Evolutionary conservation across 2,113 vertebrate genomes (phyloP).

Genomic region (Melanocharis versteri): DNA sequence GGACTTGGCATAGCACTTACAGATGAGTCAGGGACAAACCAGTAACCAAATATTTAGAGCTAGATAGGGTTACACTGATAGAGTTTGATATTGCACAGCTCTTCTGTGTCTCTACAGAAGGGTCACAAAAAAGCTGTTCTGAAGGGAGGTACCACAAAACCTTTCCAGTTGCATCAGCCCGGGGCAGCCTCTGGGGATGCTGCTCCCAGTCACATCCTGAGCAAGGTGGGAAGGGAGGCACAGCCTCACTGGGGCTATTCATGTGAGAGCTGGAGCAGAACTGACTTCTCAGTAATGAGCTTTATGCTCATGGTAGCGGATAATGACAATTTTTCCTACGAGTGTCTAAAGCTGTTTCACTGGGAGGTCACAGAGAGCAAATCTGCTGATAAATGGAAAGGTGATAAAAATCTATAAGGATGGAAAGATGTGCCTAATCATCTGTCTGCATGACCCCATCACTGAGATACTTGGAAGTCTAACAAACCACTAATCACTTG

Average conservation of each 20-base stretch:
- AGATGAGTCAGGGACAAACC: neutral
- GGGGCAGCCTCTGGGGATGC: neutral
- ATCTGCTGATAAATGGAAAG: slow-evolving; percentile 15
- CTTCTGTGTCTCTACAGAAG: neutral
- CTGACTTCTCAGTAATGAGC: slow-evolving; percentile 20
- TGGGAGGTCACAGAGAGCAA: slow-evolving; percentile 14
- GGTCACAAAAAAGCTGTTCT: neutral
- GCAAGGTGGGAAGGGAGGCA: neutral
- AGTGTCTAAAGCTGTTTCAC: slow-evolving; percentile 11
- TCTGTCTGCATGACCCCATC: neutral
- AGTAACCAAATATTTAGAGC: slow-evolving; percentile 15
- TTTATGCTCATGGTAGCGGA: neutral
- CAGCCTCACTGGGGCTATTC: neutral
- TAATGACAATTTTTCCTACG: slow-evolving; percentile 37
- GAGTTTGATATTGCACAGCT: neutral
- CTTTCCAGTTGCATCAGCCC: neutral
- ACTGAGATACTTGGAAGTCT: neutral
- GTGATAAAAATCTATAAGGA: slow-evolving; percentile 52
- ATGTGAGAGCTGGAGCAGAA: slow-evolving; percentile 11
- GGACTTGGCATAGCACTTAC: neutral
- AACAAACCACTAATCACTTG: neutral
- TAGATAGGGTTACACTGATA: slow-evolving; percentile 2
- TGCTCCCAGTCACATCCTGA: neutral
- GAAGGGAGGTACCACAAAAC: neutral
- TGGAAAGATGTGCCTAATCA: slow-evolving; percentile 28